Evolutionary conservation across 92 coral and sea anemone species (phyloP).

Genomic region (Blastomussa wellsi): DNA sequence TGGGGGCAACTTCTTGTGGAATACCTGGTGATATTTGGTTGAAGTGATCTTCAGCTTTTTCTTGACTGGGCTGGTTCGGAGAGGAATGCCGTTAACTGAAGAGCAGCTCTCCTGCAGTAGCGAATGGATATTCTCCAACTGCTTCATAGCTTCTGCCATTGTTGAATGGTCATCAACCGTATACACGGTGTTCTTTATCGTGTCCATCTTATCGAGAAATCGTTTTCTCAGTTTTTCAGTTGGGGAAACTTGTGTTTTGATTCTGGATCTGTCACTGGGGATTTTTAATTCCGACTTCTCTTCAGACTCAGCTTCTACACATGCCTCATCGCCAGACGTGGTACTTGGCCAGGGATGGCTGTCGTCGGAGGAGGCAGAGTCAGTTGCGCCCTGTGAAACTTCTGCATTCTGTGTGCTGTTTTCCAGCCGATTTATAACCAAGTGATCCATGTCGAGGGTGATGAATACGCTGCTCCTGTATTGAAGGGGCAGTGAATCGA

Average conservation of each 20-base stretch:
- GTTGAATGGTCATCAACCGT: slow-evolving; percentile 36
- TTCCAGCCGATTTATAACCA: slow-evolving; percentile 11
- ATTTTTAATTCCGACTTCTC: not conserved
- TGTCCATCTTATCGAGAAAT: slow-evolving; percentile 45
- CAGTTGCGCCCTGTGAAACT: not conserved
- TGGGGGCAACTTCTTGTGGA: slow-evolving; percentile 49
- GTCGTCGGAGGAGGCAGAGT: not conserved
- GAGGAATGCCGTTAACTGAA: slow-evolving; percentile 46
- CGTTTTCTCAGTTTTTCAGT: slow-evolving; percentile 29
- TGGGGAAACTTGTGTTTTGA: not conserved
- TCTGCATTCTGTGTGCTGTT: not conserved
- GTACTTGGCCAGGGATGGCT: not conserved
- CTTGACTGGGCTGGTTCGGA: slow-evolving; percentile 55
- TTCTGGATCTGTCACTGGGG: not conserved
- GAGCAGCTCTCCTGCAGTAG: slow-evolving; percentile 29
- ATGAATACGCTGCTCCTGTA: slow-evolving; percentile 65
- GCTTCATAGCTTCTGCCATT: slow-evolving; percentile 38
- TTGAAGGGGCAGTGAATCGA: slow-evolving; percentile 28
- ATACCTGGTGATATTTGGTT: slow-evolving; percentile 50
- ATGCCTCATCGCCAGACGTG: not conserved
- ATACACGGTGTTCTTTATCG: slow-evolving; percentile 30
- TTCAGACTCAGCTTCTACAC: not conserved
- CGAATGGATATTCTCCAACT: slow-evolving; percentile 28
- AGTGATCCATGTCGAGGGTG: slow-evolving; percentile 46
- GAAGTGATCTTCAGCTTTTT: slow-evolving; percentile 47